A percentile compares a stretch with the other conserved stretches of the same genome.
Conservation (phyloP, 2,797 vertebrate species). For the Acomys russatus region DNA sequence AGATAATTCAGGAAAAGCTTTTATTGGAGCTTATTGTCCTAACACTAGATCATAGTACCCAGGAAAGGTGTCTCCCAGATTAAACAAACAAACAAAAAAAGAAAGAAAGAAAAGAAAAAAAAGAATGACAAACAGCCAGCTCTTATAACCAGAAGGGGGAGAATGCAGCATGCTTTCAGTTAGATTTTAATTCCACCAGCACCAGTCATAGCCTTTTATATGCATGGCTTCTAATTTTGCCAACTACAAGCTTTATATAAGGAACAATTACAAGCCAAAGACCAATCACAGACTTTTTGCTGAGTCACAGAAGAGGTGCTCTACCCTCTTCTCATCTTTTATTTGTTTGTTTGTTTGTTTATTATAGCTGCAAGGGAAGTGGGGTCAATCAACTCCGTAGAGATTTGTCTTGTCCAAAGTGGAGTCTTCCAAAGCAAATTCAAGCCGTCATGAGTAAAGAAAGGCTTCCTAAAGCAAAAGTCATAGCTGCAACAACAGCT, state of each 20-base stretch:
- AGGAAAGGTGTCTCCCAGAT: not conserved
- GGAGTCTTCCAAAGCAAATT: not conserved
- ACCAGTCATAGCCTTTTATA: not conserved
- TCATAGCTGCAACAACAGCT: not conserved
- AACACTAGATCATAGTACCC: not conserved
- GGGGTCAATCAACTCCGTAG: not conserved
- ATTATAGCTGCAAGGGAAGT: not conserved
- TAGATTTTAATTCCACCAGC: not conserved
- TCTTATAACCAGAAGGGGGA: not conserved
- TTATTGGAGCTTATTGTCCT: not conserved
- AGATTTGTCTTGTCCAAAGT: not conserved
- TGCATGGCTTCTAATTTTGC: not conserved
- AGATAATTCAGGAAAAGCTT: not conserved
- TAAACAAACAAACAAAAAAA: not conserved
- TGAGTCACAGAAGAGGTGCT: not conserved
- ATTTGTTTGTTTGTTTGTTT: too few relatives aligned
- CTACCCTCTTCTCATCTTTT: too few relatives aligned
- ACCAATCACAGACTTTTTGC: not conserved
- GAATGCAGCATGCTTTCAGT: not conserved
- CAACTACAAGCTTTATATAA: not conserved
- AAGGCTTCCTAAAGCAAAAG: not conserved
- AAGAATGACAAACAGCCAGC: not conserved
- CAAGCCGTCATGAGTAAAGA: not conserved
- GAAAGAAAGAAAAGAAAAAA: not conserved
- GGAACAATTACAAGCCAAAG: not conserved